Evolutionary conservation across 1,140 invertebrate species (phyloP), one percentile per base, ranked within the genome.

Genomic region (Kradibia gibbosae): DNA sequence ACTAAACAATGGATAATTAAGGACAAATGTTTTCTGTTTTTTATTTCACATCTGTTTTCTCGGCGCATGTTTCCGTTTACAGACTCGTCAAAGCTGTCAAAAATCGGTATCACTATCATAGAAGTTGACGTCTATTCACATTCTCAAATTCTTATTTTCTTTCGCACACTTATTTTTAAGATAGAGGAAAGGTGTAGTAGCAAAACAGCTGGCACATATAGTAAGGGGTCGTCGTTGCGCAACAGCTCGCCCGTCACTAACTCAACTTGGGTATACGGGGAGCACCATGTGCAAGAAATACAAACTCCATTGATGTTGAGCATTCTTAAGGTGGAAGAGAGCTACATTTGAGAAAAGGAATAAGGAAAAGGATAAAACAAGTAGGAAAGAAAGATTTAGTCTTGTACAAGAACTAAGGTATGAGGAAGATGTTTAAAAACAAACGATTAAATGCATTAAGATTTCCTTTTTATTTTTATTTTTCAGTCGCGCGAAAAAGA

Each of bases 171-270:
- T 34, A 1, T 17, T 31, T 55, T 70, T 45, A 13, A 42, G 1
- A 7, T 22, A 42, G 28, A 15, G 67, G 48, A 25, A 45, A 1
- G 20, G 72, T 82, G 80, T 84, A 85, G 83, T 83, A 83, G 80
- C 57, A 82, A 84, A 86, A 86, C 85, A 85, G 84, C 86, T 85
- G 84, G 83, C 80, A 83, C 84, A 84, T 71, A 83, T 28, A 22
- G 45, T 48, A 31, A 31, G 45, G 5, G 22, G 45, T 31, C 15
- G 20, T 15, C 31, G 70, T 42, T 28, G 48, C 79, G 84, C 85
- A 83, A 84, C 85, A 86, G 85, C 85, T 75, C 85, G 86, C 80
- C 82, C 84, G 80, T 86, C 85, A 86, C 86, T 86, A 86, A 86
- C 84, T 86, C 85, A 85, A 78, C 81, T 76, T 78, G 78, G 81